A percentile compares a stretch with the other conserved stretches of the same genome.
Conservation (phyloP, 2,113 vertebrate species). For the Aegotheles bennettii region DNA sequence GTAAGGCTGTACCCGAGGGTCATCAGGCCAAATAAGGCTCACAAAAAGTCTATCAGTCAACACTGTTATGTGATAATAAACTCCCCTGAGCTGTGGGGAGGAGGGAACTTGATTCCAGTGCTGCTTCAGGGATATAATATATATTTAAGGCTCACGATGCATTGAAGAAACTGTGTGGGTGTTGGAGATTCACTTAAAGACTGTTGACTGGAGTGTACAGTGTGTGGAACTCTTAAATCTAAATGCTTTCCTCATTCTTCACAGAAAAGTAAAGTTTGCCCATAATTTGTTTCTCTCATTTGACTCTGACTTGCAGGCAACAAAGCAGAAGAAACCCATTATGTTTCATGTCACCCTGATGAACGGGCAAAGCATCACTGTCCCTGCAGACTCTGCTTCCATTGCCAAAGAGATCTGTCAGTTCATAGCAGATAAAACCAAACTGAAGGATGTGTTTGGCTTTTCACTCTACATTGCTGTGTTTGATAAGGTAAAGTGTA, state of each 20-base stretch:
- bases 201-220: neutral
- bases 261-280: neutral
- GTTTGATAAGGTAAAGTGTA: conserved; percentile 85
- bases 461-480: conserved; percentile 91
- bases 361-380: conserved; percentile 79
- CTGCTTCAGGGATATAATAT: neutral
- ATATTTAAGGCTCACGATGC: neutral
- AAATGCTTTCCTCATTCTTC: neutral
- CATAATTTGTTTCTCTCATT: neutral
- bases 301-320: conserved; percentile 76
- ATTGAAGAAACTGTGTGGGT: neutral
- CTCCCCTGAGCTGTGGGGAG: neutral
- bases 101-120: neutral
- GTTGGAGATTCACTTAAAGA: neutral
- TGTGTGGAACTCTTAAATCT: neutral
- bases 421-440: conserved; percentile 77
- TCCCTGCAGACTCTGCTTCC: conserved; percentile 87
- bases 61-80: neutral
- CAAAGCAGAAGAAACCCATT: conserved; percentile 88
- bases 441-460: conserved; percentile 85
- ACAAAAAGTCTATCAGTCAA: neutral
- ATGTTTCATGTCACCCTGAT: conserved; percentile 80
- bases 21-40: neutral
- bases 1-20: neutral
- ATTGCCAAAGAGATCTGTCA: conserved; percentile 87